Evolutionary conservation across 1,140 invertebrate genomes (phyloP), one percentile per base, ranked within the genome.

Genomic region (Monomorium pharaonis): DNA sequence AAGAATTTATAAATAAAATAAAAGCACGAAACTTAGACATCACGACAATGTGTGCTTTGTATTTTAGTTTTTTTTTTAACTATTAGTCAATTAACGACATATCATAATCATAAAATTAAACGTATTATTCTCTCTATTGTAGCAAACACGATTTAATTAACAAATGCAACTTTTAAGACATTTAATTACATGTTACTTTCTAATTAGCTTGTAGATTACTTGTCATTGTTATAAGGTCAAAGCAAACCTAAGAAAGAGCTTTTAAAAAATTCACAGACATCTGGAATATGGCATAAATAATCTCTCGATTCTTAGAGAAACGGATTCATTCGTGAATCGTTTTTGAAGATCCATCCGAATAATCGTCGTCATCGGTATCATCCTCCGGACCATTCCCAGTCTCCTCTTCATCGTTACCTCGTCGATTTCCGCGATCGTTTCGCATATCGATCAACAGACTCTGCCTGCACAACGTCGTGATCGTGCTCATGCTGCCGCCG

Each of bases 401-500:
- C 30, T 84, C 44, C 44, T n/a, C 63, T 6, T 12, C 60, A 18
- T 30, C 60, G 21, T 30, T 54, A 16, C 69, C 21, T 27, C 33
- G 60, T 21, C 4, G 69, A 30, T 92, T 85, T 51, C 93, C 84
- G 62, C 89, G 24, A 37, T 88, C 76, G 49, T 84, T 18, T 75
- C 93, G 90, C 33, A 96, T 94, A 87, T 96, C 95, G 10, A 97
- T 96, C 1, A 97, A 92, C 1, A 97, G 92, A 93, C 97, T 97
- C 87, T 97, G 97, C 30, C 97, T 91, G 85, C 97, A 97, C 0
- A 97, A 92, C 24, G 95, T 95, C 3, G 96, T 96, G 0, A 97
- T 96, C 0, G 96, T 96, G 58, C 96, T 96, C 89, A 96, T 94
- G 62, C 92, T 94, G 14, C 88, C 91, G 58, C 87, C 88, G 60